Evolutionary conservation across 23 tunicate genomes (phyloP), one percentile per base, ranked within the genome.

Genomic region (Oikopleura vanhoeffeni): DNA sequence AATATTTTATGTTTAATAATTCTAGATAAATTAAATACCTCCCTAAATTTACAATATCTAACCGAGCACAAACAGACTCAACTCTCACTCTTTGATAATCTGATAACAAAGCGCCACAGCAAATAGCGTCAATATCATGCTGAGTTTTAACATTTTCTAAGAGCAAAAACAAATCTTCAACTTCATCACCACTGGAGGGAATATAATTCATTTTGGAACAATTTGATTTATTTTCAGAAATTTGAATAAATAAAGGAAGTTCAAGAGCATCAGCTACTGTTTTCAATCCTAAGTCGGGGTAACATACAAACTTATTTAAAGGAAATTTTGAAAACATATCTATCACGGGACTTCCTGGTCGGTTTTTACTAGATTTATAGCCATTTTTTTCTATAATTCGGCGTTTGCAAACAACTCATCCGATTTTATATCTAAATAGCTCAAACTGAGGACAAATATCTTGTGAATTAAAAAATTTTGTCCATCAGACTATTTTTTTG

Each of bases 61-160:
- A 85, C 40, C 99, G 84, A 30, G 79, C 39, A 67, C 99, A 95
- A 40, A 95, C 99, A 67, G 87, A 83, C 57, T 95, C 99, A 41
- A 95, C 99, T 88, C 99, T 85, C n/a, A 95, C 83, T 60, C 99
- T 57, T 76, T 95, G 99, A 76, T 95, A 95, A 85, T 95, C 96
- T 27, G 99, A 95, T 38, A 95, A 58, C 4, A 95, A 87, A 76
- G 99, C 99, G n/a, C 99, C 99, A 84, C 97, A 85, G 1, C 96
- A 91, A 8, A 95, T 87, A 1, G 86, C 99, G 39, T 90, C 89
- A 76, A 83, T 91, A 0, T 88, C 64, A 0, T 85, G 84, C 94
- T 85, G 34, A 13, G 27, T 71, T 38, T 93, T 57, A 40, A 95
- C 87, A 40, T 77, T 85, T 84, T 85, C 64, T 35, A 95, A 85